A percentile compares a stretch with the other conserved stretches of the same genome.
Conservation (phyloP, 2,113 vertebrate species). For the Empidonax alnorum region DNA sequence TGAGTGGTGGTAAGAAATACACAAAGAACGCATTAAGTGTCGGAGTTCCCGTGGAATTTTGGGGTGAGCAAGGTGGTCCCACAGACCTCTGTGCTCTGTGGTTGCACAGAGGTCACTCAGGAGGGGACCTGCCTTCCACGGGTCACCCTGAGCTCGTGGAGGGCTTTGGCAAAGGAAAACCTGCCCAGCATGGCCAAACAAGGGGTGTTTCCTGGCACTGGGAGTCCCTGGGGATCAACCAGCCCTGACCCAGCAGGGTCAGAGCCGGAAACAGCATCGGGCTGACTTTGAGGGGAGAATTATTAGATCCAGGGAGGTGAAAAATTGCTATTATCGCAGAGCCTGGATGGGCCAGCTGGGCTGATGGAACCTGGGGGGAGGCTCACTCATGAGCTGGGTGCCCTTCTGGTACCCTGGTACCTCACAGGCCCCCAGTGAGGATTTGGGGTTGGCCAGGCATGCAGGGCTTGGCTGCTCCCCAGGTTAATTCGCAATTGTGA, state of each 20-base stretch:
- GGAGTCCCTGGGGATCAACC: background rate
- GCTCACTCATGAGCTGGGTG: background rate
- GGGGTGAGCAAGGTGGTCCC: background rate
- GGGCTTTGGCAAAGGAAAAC: background rate
- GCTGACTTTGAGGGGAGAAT: background rate
- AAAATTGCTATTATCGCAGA: background rate
- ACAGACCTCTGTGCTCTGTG: background rate
- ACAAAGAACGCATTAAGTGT: background rate
- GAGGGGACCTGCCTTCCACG: background rate
- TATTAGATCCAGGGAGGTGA: background rate
- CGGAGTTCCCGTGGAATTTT: background rate
- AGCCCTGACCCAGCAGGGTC: background rate
- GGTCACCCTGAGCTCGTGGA: background rate
- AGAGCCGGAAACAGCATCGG: background rate
- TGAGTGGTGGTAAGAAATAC: background rate
- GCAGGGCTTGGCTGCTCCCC: background rate
- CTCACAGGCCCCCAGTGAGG: background rate
- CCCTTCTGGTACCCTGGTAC: background rate
- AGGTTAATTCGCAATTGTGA: fast-evolving
- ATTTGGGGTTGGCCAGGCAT: background rate
- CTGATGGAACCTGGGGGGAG: background rate
- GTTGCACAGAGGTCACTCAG: background rate
- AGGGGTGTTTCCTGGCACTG: background rate
- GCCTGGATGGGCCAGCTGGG: background rate
- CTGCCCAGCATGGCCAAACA: background rate